Evolutionary conservation across 2,797 vertebrate species (phyloP), one percentile per base, ranked within the genome.

Genomic region (Sebastes diaconus): DNA sequence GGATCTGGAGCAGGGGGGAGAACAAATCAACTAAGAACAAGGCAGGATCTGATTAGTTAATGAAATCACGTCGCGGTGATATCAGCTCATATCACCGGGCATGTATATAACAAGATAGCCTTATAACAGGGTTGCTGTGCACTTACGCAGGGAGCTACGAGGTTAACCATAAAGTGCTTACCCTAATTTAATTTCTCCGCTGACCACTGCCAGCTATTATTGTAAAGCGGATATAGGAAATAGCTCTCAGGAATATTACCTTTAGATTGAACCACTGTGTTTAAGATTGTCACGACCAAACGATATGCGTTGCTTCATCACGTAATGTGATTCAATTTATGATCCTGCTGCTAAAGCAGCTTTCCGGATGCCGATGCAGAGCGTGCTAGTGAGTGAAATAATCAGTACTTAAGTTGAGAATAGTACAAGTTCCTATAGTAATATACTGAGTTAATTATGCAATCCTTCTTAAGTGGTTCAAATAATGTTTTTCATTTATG

Each of bases 21-120:
- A 90, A 90, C 87, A 93, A 92, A 93, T 91, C 91, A 90, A 76
- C 90, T 87, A 89, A 93, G 87, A 94, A 92, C 86, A 87, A 82
- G 71, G 81, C 78, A 9, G 81, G 85, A 93, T 92, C 87, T 91
- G 90, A 94, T 94, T 88, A 92, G 87, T 89, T 90, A 93, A 93
- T 93, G 85, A 91, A 93, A 94, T 93, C 83, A 85, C 46, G 70
- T 52, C 30, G 42, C 10, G 25, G 73, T 50, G 84, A 85, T 75
- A 77, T 79, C 80, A 85, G 77, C 85, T 83, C 77, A 67, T 84
- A 71, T 89, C 77, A 46, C 50, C 66, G 25, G 68, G 75, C 83
- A 84, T 75, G 57, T 75, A 71, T 75, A 71, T 80, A 90, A 88
- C 29, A 32, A 84, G 83, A 91, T 90, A 78, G 72, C 79, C 69